Conservation (phyloP, 2,797 vertebrate species). For the Hemitrygon akajei region DNA sequence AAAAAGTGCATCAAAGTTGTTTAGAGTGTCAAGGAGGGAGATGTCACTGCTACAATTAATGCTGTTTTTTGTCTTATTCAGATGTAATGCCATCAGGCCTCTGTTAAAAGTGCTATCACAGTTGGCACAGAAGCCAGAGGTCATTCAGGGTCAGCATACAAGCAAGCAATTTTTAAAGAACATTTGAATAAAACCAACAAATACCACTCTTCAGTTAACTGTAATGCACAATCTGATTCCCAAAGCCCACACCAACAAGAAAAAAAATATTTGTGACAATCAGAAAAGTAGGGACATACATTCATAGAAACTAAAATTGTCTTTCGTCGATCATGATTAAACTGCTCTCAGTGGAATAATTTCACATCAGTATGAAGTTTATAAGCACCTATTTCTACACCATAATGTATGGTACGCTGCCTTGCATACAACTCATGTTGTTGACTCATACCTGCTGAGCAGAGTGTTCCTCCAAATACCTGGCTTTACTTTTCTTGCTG, state of each 20-base stretch:
- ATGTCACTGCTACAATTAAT: no score
- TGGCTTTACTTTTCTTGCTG: conserved; percentile 95
- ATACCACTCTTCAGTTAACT: background rate
- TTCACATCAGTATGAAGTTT: background rate
- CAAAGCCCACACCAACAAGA: background rate
- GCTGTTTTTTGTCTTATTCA: no score
- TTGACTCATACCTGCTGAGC: conserved; percentile 67
- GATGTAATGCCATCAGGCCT: no score
- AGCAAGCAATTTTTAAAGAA: background rate
- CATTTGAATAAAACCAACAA: background rate
- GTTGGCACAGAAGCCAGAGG: no score
- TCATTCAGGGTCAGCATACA: no score
- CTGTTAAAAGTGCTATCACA: no score
- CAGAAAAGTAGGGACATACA: no score
- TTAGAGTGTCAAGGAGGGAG: no score
- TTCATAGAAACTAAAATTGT: background rate
- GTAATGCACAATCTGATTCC: background rate
- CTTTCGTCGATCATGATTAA: background rate
- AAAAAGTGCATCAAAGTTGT: no score
- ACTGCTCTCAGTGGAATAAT: background rate
- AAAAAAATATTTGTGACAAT: no score
- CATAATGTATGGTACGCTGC: background rate
- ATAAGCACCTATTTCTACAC: background rate
- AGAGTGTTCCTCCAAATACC: conserved; percentile 92
- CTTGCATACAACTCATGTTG: background rate